These are phyloP conservation scores for Girardinus metallicus DNA, from an alignment of 2,797 vertebrate species.

Conservation along the genomic window DNA sequence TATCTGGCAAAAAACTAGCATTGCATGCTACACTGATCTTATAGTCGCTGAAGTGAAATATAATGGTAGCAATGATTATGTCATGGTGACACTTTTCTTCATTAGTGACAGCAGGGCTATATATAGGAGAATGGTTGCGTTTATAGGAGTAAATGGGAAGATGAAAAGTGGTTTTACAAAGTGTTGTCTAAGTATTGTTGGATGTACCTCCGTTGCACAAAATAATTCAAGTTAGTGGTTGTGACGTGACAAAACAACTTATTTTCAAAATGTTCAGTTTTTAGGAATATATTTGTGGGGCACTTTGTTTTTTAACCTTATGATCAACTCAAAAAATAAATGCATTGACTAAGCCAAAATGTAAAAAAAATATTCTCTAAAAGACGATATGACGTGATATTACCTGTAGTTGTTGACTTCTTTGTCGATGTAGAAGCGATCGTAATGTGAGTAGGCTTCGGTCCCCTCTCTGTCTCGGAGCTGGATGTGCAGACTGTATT, in stretches of 20 bases:
- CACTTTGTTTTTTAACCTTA: neutral
- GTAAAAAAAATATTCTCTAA: neutral
- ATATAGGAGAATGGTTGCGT: neutral
- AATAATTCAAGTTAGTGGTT: neutral
- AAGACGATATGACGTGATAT: neutral
- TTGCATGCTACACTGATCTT: neutral
- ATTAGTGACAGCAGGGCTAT: neutral
- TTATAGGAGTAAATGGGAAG: neutral
- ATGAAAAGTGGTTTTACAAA: neutral
- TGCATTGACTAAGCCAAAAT: neutral
- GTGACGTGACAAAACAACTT: neutral
- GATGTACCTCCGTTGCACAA: neutral
- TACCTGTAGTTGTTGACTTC: slow-evolving; percentile 87
- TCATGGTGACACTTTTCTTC: neutral
- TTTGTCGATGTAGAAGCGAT: slow-evolving; percentile 79
- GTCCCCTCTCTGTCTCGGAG: slow-evolving; percentile 83
- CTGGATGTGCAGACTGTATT: slow-evolving; percentile 82
- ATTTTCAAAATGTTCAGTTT: neutral
- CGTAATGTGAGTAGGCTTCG: slow-evolving; percentile 83
- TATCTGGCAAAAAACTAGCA: neutral
- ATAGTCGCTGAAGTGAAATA: neutral
- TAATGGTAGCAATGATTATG: neutral
- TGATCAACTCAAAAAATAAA: neutral
- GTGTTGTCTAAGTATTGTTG: neutral
- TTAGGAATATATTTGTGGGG: neutral